These are phyloP conservation scores for Plebejus argus DNA, from an alignment of 2,888 invertebrate genomes.

Conservation along the genomic window DNA sequence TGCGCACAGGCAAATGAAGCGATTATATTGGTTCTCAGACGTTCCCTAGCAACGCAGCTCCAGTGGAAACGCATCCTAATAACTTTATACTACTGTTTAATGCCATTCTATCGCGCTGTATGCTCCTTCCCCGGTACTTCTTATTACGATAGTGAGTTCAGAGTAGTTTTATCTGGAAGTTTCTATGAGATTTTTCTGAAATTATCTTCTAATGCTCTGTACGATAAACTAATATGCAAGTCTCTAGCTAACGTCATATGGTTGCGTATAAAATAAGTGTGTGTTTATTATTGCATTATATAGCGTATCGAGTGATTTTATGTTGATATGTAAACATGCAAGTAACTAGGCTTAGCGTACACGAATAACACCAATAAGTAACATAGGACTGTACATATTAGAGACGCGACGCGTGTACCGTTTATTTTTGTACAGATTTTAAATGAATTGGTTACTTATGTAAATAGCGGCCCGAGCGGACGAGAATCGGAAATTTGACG, in stretches of 20 bases:
- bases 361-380: constrained; percentile 71
- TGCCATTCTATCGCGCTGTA: too few relatives aligned
- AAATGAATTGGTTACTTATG: constrained; percentile 44
- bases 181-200: too few relatives aligned
- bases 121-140: too few relatives aligned
- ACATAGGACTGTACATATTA: constrained; percentile 48
- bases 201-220: neutral
- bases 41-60: too few relatives aligned
- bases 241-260: constrained; percentile 8
- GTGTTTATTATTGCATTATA: constrained; percentile 46
- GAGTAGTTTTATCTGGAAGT: too few relatives aligned
- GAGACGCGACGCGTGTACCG: constrained; percentile 46
- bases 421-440: constrained; percentile 61
- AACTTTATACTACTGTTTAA: too few relatives aligned
- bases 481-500: neutral
- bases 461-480: constrained; percentile 19
- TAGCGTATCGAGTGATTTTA: constrained; percentile 49
- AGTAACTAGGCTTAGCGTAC: constrained; percentile 53
- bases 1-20: too few relatives aligned
- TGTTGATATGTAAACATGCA: constrained; percentile 14
- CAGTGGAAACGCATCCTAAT: too few relatives aligned
- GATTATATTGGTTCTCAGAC: too few relatives aligned
- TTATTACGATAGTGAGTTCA: too few relatives aligned
- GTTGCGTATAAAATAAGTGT: constrained; percentile 17
- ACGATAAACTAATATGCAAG: neutral